Evolutionary conservation across 2,888 invertebrate species (phyloP), one percentile per base, ranked within the genome.

Genomic region (Nineta flava): DNA sequence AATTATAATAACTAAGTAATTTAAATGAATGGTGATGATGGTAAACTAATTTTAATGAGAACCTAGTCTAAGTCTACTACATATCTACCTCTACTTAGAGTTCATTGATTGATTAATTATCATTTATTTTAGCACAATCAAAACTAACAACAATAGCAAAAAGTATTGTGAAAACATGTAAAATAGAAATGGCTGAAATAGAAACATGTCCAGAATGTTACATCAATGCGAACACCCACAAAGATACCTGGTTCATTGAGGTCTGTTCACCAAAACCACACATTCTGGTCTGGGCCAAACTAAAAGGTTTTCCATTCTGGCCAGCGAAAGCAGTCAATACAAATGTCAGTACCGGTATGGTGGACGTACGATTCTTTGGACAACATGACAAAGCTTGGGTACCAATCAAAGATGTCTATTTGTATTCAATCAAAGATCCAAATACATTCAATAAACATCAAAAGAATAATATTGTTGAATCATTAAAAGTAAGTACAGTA

Each of bases 231-330:
- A 87, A 90, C 61, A 81, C 83, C 0, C 77, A 83, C 34, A 73
- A 78, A 48, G 79, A 83, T 51, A 77, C 81, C 1, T 95, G 94
- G 93, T 95, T 95, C 67, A 81, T 87, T 0, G 87, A 92, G 61
- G 88, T 91, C 2, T 95, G 95, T 68, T 81, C 83, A 17, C n/a
- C n/a, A 26, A 81, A 80, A 50, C 94, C 94, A 0, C 95, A 96
- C 69, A 71, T 88, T 13, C 67, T 96, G 50, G 82, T 96, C 1
- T 97, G 96, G 96, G 96, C 96, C 1, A 94, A 95, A 65, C 71
- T 96, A 10, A 93, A 94, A 71, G 95, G 81, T 66, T 96, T 94
- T 61, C 96, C 96, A 0, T 94, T 85, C 66, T 97, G 96, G 96
- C 96, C 96, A 1, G 95, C 93, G 0, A 96, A 96, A 68, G 87